A percentile compares a stretch with the other conserved stretches of the same genome.
phyloP scores from a whole-genome alignment of 2,113 vertebrate genomes.

The Cyanoderma ruficeps region DNA sequence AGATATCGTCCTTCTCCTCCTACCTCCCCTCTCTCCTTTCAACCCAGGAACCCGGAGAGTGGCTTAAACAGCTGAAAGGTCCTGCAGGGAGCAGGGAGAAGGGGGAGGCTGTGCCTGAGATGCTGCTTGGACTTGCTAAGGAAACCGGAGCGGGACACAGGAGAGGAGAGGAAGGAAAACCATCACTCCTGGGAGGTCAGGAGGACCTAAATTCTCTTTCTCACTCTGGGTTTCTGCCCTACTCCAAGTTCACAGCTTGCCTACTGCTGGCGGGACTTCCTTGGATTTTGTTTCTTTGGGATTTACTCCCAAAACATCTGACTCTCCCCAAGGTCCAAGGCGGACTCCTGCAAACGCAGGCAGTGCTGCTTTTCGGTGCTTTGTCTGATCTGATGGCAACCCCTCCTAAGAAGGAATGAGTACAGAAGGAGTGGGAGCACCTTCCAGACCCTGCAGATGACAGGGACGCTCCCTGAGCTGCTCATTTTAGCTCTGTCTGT shows the following conservation, averaged over 20 bases:
- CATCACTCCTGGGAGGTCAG: fast-evolving
- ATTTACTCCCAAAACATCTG: not conserved
- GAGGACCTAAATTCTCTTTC: not conserved
- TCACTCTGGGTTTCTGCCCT: not conserved
- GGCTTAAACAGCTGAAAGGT: not conserved
- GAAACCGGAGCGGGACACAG: not conserved
- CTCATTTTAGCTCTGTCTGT: not conserved
- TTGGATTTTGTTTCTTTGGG: not conserved
- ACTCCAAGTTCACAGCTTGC: not conserved
- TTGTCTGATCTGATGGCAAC: fast-evolving
- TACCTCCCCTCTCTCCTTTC: not conserved
- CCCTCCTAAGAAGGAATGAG: not conserved
- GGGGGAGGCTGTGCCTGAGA: not conserved
- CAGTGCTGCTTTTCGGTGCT: not conserved
- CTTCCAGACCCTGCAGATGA: not conserved
- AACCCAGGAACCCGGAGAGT: not conserved
- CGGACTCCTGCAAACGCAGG: not conserved
- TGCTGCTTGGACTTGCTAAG: not conserved
- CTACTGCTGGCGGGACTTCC: not conserved
- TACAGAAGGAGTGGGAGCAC: not conserved
- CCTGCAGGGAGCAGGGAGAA: not conserved
- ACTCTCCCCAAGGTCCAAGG: not conserved
- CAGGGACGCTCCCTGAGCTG: not conserved
- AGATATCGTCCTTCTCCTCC: not conserved
- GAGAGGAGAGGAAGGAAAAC: not conserved